Percentiles rank a stretch among this genome's conserved stretches.
phyloP scores from a whole-genome alignment of 2,888 invertebrate species.

The Gari tellinella region DNA sequence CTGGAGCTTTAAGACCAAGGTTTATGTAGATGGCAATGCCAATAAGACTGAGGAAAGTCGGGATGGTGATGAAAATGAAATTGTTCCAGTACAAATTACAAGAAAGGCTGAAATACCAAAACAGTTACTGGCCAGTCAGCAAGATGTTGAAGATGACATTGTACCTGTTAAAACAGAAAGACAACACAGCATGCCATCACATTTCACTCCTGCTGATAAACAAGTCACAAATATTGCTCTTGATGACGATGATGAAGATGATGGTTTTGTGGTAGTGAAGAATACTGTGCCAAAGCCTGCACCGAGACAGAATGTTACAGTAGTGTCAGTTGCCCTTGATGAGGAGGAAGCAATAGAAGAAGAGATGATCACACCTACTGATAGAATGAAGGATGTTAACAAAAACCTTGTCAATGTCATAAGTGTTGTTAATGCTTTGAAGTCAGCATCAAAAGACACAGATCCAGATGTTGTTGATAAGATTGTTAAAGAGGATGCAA shows the following conservation, averaged over 20 bases:
- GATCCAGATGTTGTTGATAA: constrained; percentile 48
- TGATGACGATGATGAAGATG: constrained; percentile 14
- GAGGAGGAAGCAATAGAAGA: constrained; percentile 42
- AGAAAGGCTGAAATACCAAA: constrained; percentile 46
- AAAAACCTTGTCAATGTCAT: constrained; percentile 49
- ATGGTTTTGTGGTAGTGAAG: background rate
- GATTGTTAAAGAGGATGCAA: constrained; percentile 18
- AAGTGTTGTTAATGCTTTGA: constrained; percentile 55
- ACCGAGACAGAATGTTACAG: constrained; percentile 27
- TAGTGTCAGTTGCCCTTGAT: constrained; percentile 9
- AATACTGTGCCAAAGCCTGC: constrained; percentile 28
- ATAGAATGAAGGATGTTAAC: constrained; percentile 42
- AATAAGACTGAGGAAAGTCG: constrained; percentile 1
- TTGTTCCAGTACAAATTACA: constrained; percentile 33
- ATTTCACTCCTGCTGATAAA: constrained; percentile 20
- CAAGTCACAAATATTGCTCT: too few relatives aligned
- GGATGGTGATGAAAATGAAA: constrained; percentile 20
- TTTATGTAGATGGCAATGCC: background rate
- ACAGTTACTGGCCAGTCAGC: constrained; percentile 14
- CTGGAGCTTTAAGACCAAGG: constrained; percentile 45
- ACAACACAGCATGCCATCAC: constrained; percentile 30
- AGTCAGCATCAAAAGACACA: constrained; percentile 32
- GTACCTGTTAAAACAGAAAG: constrained; percentile 55
- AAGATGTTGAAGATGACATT: constrained; percentile 36
- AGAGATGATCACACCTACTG: constrained; percentile 53